phyloP scores from a whole-genome alignment of 23 tunicate genomes.

The Trididemnum clinides region DNA sequence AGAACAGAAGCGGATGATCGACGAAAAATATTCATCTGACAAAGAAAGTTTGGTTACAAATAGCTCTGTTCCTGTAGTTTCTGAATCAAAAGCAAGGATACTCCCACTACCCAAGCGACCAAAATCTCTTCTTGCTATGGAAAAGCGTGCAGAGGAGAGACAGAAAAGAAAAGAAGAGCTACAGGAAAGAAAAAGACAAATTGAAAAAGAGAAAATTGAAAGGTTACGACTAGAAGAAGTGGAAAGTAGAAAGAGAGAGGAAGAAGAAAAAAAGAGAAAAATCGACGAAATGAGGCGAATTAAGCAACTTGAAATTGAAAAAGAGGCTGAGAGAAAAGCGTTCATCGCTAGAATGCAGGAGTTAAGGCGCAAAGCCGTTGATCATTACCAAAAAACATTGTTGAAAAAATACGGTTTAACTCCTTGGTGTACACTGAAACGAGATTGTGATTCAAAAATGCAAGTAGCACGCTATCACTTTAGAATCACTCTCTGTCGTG shows the following conservation, averaged over 20 bases:
- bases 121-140: constrained; percentile 50
- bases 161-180: constrained; percentile 44
- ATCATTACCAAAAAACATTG: constrained; percentile 28
- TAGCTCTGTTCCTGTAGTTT: background rate
- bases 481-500: background rate
- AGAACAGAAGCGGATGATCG: constrained; percentile 18
- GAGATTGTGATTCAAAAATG: background rate
- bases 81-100: background rate
- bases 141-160: constrained; percentile 67
- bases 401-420: constrained; percentile 40
- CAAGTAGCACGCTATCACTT: constrained; percentile 42
- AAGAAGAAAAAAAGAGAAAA: constrained; percentile 53
- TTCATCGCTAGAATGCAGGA: constrained; percentile 46
- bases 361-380: constrained; percentile 38
- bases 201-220: constrained; percentile 42
- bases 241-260: constrained; percentile 37
- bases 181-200: constrained; percentile 42
- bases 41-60: background rate
- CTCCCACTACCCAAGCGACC: constrained; percentile 22
- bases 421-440: constrained; percentile 36
- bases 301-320: constrained; percentile 26
- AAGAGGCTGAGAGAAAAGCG: constrained; percentile 53
- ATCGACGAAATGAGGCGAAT: constrained; percentile 18
- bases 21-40: background rate
- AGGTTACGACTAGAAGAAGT: constrained; percentile 48